Percentiles rank a stretch among this genome's conserved stretches.
Evolutionary conservation across 1,140 invertebrate species (phyloP).

Genomic region (Rhopalosiphum padi): DNA sequence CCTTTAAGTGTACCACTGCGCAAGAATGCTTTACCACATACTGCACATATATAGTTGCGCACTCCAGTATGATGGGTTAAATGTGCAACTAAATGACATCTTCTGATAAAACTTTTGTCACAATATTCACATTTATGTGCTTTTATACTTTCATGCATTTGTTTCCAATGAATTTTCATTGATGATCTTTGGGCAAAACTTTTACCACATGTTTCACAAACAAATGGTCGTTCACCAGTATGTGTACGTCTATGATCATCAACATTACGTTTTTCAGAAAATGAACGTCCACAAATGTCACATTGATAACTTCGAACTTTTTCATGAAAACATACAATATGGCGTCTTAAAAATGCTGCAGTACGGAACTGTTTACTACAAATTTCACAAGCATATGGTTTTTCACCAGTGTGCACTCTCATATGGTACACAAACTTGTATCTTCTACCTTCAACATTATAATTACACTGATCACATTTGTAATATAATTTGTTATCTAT

Average conservation of each 20-base stretch:
- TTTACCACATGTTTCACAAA: conserved; percentile 61
- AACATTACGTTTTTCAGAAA: conserved; percentile 66
- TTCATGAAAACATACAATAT: conserved; percentile 72
- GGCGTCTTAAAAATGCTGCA: conserved; percentile 69
- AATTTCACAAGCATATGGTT: conserved; percentile 75
- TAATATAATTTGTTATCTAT: conserved; percentile 53
- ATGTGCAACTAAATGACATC: conserved; percentile 66
- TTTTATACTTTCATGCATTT: conserved; percentile 69
- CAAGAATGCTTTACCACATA: conserved; percentile 67
- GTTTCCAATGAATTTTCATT: conserved; percentile 61
- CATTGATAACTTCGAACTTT: conserved; percentile 69
- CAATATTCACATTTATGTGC: conserved; percentile 71
- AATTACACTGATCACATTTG: conserved; percentile 58
- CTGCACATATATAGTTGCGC: conserved; percentile 65
- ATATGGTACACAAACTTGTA: conserved; percentile 59
- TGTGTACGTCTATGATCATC: conserved; percentile 63
- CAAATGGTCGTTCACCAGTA: conserved; percentile 60
- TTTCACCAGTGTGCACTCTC: conserved; percentile 68
- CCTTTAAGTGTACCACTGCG: conserved; percentile 61
- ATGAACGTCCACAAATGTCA: conserved; percentile 67
- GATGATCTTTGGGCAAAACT: conserved; percentile 58
- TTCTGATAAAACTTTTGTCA: conserved; percentile 66
- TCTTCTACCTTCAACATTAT: conserved; percentile 51
- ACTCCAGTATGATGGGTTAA: conserved; percentile 68
- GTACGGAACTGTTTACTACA: conserved; percentile 78